A percentile compares a stretch with the other conserved stretches of the same genome.
Evolutionary conservation across 2,797 vertebrate species (phyloP).

Genomic region (Gadopsis marmoratus): DNA sequence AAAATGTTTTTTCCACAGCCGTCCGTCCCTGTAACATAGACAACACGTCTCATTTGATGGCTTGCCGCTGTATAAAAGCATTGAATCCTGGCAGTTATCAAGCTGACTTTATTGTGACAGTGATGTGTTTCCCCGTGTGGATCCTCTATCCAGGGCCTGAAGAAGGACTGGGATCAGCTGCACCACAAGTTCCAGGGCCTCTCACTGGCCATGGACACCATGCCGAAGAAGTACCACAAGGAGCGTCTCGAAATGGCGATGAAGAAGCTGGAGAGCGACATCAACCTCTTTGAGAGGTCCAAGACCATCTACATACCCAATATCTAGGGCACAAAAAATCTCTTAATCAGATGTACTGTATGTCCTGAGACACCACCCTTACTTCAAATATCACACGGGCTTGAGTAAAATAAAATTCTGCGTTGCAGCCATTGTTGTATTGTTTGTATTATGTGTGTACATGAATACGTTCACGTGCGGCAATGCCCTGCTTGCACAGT

Average conservation of each 20-base stretch:
- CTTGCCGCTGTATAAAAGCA: neutral
- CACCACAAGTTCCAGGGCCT: slow-evolving; percentile 90
- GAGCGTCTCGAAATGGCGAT: slow-evolving; percentile 88
- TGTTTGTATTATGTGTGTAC: no score
- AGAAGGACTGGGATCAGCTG: slow-evolving; percentile 90
- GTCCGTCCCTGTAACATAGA: neutral
- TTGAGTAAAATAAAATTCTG: slow-evolving; percentile 4
- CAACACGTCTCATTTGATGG: neutral
- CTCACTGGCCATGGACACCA: slow-evolving; percentile 87
- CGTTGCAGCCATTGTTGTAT: no score
- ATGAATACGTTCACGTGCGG: no score
- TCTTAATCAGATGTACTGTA: neutral
- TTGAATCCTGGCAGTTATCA: slow-evolving; percentile 3
- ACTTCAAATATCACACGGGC: neutral
- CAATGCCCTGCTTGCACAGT: no score
- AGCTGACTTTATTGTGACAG: neutral
- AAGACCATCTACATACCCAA: slow-evolving; percentile 90
- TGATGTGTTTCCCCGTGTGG: neutral
- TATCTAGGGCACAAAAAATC: slow-evolving; percentile 59
- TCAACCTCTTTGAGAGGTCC: slow-evolving; percentile 88
- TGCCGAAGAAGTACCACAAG: slow-evolving; percentile 86
- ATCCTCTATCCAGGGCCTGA: slow-evolving; percentile 85
- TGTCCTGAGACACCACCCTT: neutral
- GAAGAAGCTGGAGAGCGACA: slow-evolving; percentile 92
- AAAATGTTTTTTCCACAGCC: no score